phyloP scores from a whole-genome alignment of 2,888 invertebrate genomes.

The Cerceris ruficornis region DNA sequence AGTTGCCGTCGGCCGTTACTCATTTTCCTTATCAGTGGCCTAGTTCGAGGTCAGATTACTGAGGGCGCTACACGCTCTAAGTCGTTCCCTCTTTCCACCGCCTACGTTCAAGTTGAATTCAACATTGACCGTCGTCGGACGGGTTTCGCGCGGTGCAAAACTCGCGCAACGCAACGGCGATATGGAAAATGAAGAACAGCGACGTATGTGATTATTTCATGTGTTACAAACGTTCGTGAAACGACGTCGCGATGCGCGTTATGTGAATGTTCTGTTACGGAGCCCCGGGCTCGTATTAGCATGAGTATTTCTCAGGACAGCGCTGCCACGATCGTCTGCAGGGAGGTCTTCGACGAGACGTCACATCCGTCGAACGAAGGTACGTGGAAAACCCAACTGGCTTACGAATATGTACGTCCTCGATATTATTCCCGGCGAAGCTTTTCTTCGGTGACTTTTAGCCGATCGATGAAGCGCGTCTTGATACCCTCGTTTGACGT shows the following conservation, averaged over 20 bases:
- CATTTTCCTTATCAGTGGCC: slow-evolving; percentile 55
- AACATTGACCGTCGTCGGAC: slow-evolving; percentile 76
- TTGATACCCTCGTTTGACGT: too few relatives aligned
- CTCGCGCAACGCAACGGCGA: slow-evolving; percentile 47
- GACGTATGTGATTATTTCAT: slow-evolving; percentile 21
- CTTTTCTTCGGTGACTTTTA: too few relatives aligned
- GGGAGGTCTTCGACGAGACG: slow-evolving; percentile 93
- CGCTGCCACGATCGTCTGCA: slow-evolving; percentile 86
- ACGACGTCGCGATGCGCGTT: slow-evolving; percentile 32
- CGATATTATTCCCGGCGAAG: background rate
- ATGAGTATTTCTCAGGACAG: slow-evolving; percentile 80
- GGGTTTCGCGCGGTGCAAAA: slow-evolving; percentile 64
- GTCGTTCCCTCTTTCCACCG: slow-evolving; percentile 58
- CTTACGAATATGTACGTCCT: background rate
- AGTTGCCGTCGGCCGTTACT: slow-evolving; percentile 45
- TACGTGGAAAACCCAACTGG: slow-evolving; percentile 79
- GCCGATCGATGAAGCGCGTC: too few relatives aligned
- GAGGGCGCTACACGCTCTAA: slow-evolving; percentile 51
- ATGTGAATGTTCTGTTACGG: slow-evolving; percentile 49
- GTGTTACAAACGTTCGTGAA: slow-evolving; percentile 16
- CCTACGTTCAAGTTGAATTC: slow-evolving; percentile 76
- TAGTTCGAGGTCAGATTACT: slow-evolving; percentile 49
- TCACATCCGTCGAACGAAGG: slow-evolving; percentile 92
- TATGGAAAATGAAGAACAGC: slow-evolving; percentile 64
- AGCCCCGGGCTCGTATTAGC: slow-evolving; percentile 45